A percentile compares a stretch with the other conserved stretches of the same genome.
Evolutionary conservation across 2,888 invertebrate species (phyloP).

Genomic region (Eucera pruinosa): DNA sequence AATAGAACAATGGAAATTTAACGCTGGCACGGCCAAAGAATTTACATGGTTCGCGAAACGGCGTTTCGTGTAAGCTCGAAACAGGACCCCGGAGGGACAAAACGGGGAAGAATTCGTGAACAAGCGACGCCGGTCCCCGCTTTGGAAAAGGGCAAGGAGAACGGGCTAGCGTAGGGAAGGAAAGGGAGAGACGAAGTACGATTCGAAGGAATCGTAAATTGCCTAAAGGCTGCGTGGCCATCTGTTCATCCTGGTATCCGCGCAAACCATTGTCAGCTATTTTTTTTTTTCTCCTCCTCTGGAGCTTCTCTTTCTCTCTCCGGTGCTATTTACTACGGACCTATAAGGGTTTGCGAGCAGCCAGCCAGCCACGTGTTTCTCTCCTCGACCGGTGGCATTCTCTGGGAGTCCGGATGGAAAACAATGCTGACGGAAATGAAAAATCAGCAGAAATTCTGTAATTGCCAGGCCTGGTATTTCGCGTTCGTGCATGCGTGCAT

Average conservation of each 20-base stretch:
- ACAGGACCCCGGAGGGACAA: slow-evolving; percentile 28
- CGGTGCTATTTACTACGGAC: slow-evolving; percentile 62
- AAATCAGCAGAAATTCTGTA: slow-evolving; percentile 63
- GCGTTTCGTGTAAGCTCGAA: slow-evolving; percentile 52
- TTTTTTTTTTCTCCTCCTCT: slow-evolving; percentile 34
- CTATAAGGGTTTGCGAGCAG: slow-evolving; percentile 58
- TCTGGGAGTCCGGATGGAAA: slow-evolving; percentile 18
- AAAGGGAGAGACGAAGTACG: slow-evolving; percentile 44
- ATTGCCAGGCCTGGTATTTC: slow-evolving; percentile 62
- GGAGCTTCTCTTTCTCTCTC: neutral
- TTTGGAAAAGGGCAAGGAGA: slow-evolving; percentile 38
- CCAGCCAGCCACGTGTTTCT: slow-evolving; percentile 47
- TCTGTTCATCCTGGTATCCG: slow-evolving; percentile 67
- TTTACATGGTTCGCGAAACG: slow-evolving; percentile 45
- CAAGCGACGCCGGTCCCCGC: slow-evolving; percentile 38
- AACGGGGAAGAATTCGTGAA: slow-evolving; percentile 67
- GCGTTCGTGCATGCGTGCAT: slow-evolving; percentile 30
- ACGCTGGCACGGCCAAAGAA: slow-evolving; percentile 28
- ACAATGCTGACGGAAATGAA: slow-evolving; percentile 56
- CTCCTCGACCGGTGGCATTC: slow-evolving; percentile 46
- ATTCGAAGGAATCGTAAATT: slow-evolving; percentile 73
- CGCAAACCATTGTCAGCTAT: slow-evolving; percentile 69
- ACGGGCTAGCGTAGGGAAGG: slow-evolving; percentile 20
- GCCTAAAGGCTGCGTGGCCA: slow-evolving; percentile 69
- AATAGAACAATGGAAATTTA: slow-evolving; percentile 20